Evolutionary conservation across 2,113 vertebrate genomes (phyloP).

Genomic region (Pholis gunnellus): DNA sequence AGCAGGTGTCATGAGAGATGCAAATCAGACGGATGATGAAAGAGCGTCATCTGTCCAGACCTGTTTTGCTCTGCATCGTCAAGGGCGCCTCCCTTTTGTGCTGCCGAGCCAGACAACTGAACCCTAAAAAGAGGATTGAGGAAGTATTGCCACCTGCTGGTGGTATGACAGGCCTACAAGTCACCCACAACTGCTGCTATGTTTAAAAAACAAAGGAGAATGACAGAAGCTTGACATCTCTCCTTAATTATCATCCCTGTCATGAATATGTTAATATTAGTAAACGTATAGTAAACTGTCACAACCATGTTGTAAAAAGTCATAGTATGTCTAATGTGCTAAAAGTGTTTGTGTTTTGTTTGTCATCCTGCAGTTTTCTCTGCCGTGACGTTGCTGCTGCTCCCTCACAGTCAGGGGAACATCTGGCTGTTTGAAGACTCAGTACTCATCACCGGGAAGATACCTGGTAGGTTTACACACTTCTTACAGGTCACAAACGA

Average conservation of each 20-base stretch:
- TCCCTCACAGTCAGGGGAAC: conserved; percentile 95
- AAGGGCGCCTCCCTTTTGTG: conserved; percentile 64
- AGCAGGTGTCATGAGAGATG: conserved; percentile 32
- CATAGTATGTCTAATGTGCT: neutral
- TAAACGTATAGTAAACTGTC: no score
- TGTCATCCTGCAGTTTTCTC: conserved; percentile 88
- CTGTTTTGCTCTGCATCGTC: conserved; percentile 16
- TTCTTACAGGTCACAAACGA: neutral
- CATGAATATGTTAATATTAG: no score
- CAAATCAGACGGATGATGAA: neutral
- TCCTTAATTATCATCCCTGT: neutral
- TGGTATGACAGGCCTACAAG: neutral
- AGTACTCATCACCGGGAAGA: conserved; percentile 91
- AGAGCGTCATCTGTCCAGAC: conserved; percentile 35
- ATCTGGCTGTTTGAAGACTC: conserved; percentile 96
- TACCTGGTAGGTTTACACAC: conserved; percentile 83
- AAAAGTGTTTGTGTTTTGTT: neutral
- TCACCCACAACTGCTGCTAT: neutral
- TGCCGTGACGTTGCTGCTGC: conserved; percentile 90
- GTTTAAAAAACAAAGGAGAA: neutral
- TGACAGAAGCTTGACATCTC: neutral
- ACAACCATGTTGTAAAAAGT: no score
- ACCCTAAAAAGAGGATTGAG: conserved; percentile 14
- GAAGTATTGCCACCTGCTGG: conserved; percentile 63
- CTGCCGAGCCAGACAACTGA: conserved; percentile 35